phyloP scores from a whole-genome alignment of 2,797 vertebrate genomes.

The Cirrhinus molitorella region DNA sequence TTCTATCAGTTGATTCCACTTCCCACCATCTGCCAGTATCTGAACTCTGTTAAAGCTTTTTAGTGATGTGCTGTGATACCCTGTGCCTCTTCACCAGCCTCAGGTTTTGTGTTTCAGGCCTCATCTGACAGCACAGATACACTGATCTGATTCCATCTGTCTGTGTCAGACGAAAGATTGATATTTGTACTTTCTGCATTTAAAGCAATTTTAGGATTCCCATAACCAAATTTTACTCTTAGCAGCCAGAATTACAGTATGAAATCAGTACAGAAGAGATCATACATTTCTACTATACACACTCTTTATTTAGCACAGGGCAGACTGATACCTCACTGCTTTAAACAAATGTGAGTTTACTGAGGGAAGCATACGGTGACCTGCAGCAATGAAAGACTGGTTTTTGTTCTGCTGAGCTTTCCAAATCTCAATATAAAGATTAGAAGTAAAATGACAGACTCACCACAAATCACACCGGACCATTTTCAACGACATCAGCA shows the following conservation, averaged over 20 bases:
- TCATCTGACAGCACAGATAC: slow-evolving; percentile 3
- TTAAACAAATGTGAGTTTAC: background rate
- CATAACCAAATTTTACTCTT: background rate
- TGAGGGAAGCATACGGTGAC: background rate
- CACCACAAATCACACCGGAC: slow-evolving; percentile 48
- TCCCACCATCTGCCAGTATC: background rate
- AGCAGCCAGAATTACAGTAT: background rate
- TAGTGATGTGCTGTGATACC: slow-evolving; percentile 15
- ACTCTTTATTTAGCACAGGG: background rate
- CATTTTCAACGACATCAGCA: slow-evolving; percentile 39
- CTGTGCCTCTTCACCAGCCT: background rate
- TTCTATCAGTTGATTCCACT: background rate
- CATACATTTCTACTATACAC: background rate
- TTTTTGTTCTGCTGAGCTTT: slow-evolving; percentile 12
- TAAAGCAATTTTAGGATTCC: background rate
- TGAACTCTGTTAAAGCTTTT: slow-evolving; percentile 10
- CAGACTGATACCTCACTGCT: background rate
- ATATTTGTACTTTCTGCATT: background rate
- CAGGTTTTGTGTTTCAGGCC: background rate
- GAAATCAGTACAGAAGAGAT: background rate
- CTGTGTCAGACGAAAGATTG: background rate
- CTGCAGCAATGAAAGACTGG: background rate
- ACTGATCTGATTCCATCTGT: background rate
- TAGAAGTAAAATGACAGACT: slow-evolving; percentile 43
- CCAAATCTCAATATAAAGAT: slow-evolving; percentile 11